Evolutionary conservation across 2,113 vertebrate genomes (phyloP), one percentile per base, ranked within the genome.

Genomic region (Pachycephala philippinensis): DNA sequence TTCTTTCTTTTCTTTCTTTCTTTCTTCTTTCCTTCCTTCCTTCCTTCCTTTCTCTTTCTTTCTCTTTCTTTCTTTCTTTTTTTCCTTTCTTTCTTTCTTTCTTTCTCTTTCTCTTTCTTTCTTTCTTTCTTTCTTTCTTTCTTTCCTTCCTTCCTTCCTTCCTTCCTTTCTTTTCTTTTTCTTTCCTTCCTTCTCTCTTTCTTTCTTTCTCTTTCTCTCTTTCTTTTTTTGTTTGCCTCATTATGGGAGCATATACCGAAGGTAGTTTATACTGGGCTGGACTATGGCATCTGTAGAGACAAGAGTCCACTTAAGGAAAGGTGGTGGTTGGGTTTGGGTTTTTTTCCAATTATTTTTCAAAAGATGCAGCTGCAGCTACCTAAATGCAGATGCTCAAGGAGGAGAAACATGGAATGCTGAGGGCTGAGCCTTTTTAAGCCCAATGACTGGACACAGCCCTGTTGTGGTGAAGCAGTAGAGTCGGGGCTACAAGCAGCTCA

Each of bases 231-330:
- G 27, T 31, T 80, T 44, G 26, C 37, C 30, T 70, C 2, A 1
- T 81, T 79, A 63, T 12, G 11, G 22, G 18, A 90, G 39, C 28
- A 17, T 31, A 57, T 45, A 26, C 33, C 35, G 37, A 33, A 72
- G 23, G 14, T 24, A n/a, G 26, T 53, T 65, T 50, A 64, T n/a
- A 53, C 37, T 15, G 22, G 30, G 14, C 53, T 71, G 47, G 42
- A 56, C n/a, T 54, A 54, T 0, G 0, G 28, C 1, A 0, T 7
- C 40, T 35, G 31, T n/a, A 52, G 52, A 83, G 83, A n/a, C 10
- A 49, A 23, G 11, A 65, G 45, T 17, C 26, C 42, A 19, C 50
- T n/a, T 33, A 7, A 54, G 23, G 47, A 85, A 74, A 64, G 20
- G 22, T 35, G 15, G 45, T 50, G 31, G 7, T 11, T 45, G 19